Conservation (phyloP, 2,888 invertebrate genomes). For the Zaprionus bogoriensis region DNA sequence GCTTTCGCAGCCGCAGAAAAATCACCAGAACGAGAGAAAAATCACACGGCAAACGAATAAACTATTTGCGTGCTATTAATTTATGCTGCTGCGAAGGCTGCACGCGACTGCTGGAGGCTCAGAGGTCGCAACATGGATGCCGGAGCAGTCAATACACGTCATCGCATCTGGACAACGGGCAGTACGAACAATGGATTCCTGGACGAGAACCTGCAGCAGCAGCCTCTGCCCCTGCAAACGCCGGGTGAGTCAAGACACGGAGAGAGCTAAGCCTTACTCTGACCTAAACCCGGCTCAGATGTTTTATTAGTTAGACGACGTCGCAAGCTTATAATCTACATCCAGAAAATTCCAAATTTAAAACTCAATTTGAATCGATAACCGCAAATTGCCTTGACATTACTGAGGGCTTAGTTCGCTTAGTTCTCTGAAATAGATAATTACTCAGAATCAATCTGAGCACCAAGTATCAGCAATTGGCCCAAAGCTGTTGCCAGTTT, state of each 20-base stretch:
- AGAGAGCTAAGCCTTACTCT: neutral
- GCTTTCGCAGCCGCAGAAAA: conserved; percentile 32
- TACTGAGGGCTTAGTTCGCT: no score
- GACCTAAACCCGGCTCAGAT: no score
- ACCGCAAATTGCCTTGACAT: no score
- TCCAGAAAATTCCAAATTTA: no score
- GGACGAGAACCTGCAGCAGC: conserved; percentile 59
- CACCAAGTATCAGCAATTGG: no score
- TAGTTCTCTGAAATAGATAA: no score
- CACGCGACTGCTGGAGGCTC: neutral
- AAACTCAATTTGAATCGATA: no score
- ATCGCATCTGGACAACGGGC: conserved; percentile 74
- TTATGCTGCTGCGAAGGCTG: neutral
- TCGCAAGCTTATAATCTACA: no score
- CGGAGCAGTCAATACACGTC: conserved; percentile 49
- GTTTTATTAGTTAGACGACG: no score
- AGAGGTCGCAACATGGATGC: conserved; percentile 48
- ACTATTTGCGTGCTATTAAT: neutral
- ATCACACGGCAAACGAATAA: conserved; percentile 25
- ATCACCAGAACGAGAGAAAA: conserved; percentile 34
- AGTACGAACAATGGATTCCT: conserved; percentile 66
- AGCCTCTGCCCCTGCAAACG: conserved; percentile 51
- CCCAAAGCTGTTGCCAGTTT: no score
- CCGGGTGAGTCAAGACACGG: conserved; percentile 74
- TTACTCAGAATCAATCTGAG: no score